A percentile compares a stretch with the other conserved stretches of the same genome.
Conservation (phyloP, 1,140 invertebrate species). For the Cataglyphis hispanica region DNA sequence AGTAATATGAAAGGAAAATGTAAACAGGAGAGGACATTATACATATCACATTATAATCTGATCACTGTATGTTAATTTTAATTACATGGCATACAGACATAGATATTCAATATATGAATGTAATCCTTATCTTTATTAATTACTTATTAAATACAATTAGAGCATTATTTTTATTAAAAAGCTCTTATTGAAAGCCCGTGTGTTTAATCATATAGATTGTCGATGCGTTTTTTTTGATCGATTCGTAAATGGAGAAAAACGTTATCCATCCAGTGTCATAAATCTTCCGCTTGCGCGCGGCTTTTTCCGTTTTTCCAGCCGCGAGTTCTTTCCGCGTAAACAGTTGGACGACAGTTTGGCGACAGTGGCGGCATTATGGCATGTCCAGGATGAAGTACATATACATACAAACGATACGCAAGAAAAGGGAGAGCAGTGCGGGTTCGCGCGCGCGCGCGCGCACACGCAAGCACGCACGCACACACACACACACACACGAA, state of each 20-base stretch:
- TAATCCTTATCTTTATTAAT: too few relatives aligned
- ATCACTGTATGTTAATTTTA: too few relatives aligned
- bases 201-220: neutral
- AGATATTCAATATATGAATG: too few relatives aligned
- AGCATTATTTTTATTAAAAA: neutral
- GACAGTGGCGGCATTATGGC: conserved; percentile 71
- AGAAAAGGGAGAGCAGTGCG: conserved; percentile 35
- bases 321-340: conserved; percentile 52
- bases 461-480: too few relatives aligned
- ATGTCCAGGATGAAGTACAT: conserved; percentile 45
- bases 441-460: too few relatives aligned
- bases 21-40: too few relatives aligned
- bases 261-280: conserved; percentile 15
- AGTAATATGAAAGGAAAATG: neutral
- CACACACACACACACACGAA: neutral
- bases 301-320: conserved; percentile 36
- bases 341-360: conserved; percentile 60
- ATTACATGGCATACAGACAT: too few relatives aligned
- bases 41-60: too few relatives aligned
- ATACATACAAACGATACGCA: neutral
- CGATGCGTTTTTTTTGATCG: neutral
- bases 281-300: conserved; percentile 63
- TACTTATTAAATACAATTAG: too few relatives aligned
- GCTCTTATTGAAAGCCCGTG: neutral
- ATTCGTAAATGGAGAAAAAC: neutral